Conservation (phyloP, 1,140 invertebrate genomes). For the Danaus melanippus region DNA sequence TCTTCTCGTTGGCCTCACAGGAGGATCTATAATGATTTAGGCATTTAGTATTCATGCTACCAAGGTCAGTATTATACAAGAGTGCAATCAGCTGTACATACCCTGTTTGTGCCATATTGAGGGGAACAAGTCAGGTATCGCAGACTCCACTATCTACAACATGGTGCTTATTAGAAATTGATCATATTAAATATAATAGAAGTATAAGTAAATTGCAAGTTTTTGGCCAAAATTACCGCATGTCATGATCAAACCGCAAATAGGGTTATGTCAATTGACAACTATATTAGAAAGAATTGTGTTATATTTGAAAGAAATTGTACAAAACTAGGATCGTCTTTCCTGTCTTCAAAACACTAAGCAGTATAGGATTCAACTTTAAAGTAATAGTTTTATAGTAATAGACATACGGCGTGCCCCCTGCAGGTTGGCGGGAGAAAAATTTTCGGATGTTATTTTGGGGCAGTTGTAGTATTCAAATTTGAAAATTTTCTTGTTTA, state of each 20-base stretch:
- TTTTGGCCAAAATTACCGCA: conserved; percentile 61
- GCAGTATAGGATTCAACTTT: conserved; percentile 22
- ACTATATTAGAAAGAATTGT: conserved; percentile 45
- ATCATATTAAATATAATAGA: conserved; percentile 10
- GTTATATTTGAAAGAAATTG: conserved; percentile 21
- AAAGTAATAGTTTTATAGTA: conserved; percentile 27
- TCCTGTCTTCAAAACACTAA: conserved; percentile 17
- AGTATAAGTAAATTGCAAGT: conserved; percentile 24
- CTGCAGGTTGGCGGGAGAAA: conserved; percentile 64
- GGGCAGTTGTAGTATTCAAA: conserved; percentile 19
- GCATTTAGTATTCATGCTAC: conserved; percentile 3
- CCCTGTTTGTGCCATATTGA: conserved; percentile 63
- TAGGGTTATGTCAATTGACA: conserved; percentile 71
- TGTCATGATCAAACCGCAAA: conserved; percentile 65
- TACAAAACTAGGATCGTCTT: conserved; percentile 23
- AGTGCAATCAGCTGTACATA: conserved; percentile 41
- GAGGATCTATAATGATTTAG: conserved; percentile 29
- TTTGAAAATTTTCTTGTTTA: conserved; percentile 26
- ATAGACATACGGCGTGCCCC: conserved; percentile 56
- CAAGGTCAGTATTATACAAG: conserved; percentile 37
- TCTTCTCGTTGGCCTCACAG: conserved; percentile 51
- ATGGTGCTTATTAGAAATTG: conserved; percentile 29
- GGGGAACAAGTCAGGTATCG: conserved; percentile 28
- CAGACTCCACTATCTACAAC: conserved; percentile 42
- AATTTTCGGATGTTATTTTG: conserved; percentile 48